Percentiles rank a stretch among this genome's conserved stretches.
Conservation (phyloP, 2,113 vertebrate genomes). For the Centropus bengalensis region DNA sequence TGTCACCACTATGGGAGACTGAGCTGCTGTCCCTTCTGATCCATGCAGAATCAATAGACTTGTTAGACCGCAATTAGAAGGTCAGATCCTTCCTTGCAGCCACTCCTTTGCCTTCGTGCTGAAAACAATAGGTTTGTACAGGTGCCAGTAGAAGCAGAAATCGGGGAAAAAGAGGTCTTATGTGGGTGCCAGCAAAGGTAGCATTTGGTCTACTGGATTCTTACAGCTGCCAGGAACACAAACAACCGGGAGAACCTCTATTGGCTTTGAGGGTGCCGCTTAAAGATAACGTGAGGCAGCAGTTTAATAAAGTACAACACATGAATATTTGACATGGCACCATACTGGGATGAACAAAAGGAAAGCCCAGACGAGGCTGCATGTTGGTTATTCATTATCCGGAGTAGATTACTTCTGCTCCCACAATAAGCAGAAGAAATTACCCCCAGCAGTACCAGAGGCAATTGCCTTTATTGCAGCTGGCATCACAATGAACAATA, state of each 20-base stretch:
- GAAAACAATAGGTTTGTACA: not conserved
- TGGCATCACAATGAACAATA: not conserved
- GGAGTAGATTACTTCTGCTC: not conserved
- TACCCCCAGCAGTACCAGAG: not conserved
- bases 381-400: not conserved
- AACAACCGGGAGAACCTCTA: not conserved
- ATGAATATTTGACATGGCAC: not conserved
- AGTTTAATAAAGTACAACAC: not conserved
- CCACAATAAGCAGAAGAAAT: not conserved
- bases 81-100: not conserved
- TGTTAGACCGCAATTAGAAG: not conserved
- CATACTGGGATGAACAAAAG: slow-evolving; percentile 2
- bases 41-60: not conserved
- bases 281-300: not conserved
- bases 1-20: not conserved
- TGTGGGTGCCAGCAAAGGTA: not conserved
- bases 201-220: not conserved
- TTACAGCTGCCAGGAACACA: not conserved
- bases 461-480: not conserved
- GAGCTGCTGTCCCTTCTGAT: not conserved
- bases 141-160: not conserved
- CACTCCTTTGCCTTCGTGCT: not conserved
- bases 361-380: not conserved
- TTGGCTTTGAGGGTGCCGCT: not conserved
- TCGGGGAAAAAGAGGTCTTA: not conserved